These are phyloP conservation scores for Amiota communis DNA, from an alignment of 2,888 invertebrate genomes.

Conservation along the genomic window DNA sequence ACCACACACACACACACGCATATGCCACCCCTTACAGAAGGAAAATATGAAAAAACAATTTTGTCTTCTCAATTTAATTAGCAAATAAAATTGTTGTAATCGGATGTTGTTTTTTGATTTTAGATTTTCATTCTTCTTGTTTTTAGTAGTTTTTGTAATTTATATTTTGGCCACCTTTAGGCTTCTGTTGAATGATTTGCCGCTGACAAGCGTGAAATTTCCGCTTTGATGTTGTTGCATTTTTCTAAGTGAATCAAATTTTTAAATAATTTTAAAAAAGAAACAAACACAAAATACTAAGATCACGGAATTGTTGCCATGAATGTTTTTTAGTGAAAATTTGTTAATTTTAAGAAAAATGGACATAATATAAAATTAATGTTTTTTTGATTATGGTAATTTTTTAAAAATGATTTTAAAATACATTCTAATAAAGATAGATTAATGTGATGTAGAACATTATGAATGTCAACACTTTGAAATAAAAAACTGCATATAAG, in stretches of 20 bases:
- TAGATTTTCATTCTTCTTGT: slow-evolving; percentile 17
- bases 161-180: slow-evolving; percentile 16
- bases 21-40: neutral
- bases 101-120: neutral
- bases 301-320: too few species aligned
- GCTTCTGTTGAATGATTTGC: slow-evolving; percentile 46
- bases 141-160: neutral
- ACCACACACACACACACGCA: slow-evolving; percentile 16
- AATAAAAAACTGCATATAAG: too few species aligned
- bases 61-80: slow-evolving; percentile 56
- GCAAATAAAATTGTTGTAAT: slow-evolving; percentile 40
- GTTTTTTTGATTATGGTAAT: neutral
- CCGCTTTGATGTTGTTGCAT: slow-evolving; percentile 42
- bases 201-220: slow-evolving; percentile 61
- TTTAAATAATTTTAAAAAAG: slow-evolving; percentile 30
- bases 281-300: neutral
- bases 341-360: too few species aligned
- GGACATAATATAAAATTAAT: too few species aligned
- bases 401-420: neutral
- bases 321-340: too few species aligned
- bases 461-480: neutral
- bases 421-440: neutral
- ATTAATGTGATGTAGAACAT: neutral
- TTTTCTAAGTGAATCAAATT: slow-evolving; percentile 29
- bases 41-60: slow-evolving; percentile 6